These are phyloP conservation scores for Ectemnius continuus DNA, from an alignment of 2,888 invertebrate genomes.

Conservation along the genomic window DNA sequence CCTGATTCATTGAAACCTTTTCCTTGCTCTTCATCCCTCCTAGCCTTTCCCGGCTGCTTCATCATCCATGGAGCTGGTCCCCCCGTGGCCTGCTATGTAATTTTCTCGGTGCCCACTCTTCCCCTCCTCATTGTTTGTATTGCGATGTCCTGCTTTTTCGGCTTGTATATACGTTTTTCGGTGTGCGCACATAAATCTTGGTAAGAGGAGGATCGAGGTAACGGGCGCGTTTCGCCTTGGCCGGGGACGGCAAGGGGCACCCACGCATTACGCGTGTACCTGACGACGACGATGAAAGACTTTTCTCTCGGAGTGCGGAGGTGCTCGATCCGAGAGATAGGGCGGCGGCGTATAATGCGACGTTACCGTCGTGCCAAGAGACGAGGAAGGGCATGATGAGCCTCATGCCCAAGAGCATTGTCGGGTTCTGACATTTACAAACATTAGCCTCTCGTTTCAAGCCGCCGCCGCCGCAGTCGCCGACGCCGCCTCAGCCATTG, in stretches of 20 bases:
- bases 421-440: slow-evolving; percentile 40
- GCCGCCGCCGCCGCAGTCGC: slow-evolving; percentile 23
- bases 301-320: slow-evolving; percentile 40
- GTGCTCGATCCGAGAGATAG: slow-evolving; percentile 45
- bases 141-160: no score
- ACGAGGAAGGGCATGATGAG: slow-evolving; percentile 32
- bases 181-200: no score
- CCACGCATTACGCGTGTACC: slow-evolving; percentile 41
- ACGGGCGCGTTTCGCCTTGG: slow-evolving; percentile 22
- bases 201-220: slow-evolving; percentile 13
- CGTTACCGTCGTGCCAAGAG: slow-evolving; percentile 26
- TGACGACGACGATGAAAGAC: slow-evolving; percentile 31
- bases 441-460: slow-evolving; percentile 38
- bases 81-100: no score
- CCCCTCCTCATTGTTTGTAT: no score
- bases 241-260: slow-evolving; percentile 33
- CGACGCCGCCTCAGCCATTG: slow-evolving; percentile 25
- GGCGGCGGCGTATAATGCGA: slow-evolving; percentile 21
- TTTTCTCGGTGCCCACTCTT: no score
- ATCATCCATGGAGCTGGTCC: no score
- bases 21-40: no score
- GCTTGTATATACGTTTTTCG: no score
- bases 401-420: slow-evolving; percentile 43
- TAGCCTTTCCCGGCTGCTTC: no score
- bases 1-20: slow-evolving; percentile 3